Evolutionary conservation across 1,140 invertebrate species (phyloP), one percentile per base, ranked within the genome.

Genomic region (Mactra quadrangularis): DNA sequence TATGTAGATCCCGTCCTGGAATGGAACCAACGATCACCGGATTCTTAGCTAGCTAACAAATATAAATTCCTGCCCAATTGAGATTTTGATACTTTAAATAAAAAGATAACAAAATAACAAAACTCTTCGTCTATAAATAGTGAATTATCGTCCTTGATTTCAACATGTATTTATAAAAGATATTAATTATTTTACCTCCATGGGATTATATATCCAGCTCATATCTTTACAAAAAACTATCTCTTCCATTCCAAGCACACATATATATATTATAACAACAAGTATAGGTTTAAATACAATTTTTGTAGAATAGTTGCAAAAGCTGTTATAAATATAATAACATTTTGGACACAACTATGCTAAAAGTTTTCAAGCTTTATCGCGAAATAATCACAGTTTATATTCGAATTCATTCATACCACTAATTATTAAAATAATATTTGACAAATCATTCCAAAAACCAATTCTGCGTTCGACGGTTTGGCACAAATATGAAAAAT

Each of bases 401-500:
- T 33, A 47, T 22, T 53, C 52, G 6, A 53, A 45, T 66, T 66
- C 15, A 59, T 41, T 66, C 62, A 66, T 66, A 66, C 27, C 22
- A 47, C 41, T 66, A 41, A n/a, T 15, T 15, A 41, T 47, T 66
- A n/a, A 29, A 47, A 25, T 38, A n/a, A 1, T 47, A 6, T 25
- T 66, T 45, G 27, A 45, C 38, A 41, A 7, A 15, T 7, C 38
- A 41, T n/a, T n/a, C n/a, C 38, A 41, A 41, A 41, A 41, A 41
- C 38, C n/a, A n/a, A n/a, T n/a, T n/a, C n/a, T 41, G 15, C 38
- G 15, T 15, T 6, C 38, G 6, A 41, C 6, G 15, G 6, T 66
- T 66, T 66, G 62, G 62, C 62, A 66, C 62, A 47, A 66, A 41
- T 66, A 45, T n/a, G n/a, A n/a, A 38, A 66, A 66, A 66, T 66